A percentile compares a stretch with the other conserved stretches of the same genome.
Evolutionary conservation across 2,797 vertebrate genomes (phyloP).

Genomic region (Sebastes aleutianus): DNA sequence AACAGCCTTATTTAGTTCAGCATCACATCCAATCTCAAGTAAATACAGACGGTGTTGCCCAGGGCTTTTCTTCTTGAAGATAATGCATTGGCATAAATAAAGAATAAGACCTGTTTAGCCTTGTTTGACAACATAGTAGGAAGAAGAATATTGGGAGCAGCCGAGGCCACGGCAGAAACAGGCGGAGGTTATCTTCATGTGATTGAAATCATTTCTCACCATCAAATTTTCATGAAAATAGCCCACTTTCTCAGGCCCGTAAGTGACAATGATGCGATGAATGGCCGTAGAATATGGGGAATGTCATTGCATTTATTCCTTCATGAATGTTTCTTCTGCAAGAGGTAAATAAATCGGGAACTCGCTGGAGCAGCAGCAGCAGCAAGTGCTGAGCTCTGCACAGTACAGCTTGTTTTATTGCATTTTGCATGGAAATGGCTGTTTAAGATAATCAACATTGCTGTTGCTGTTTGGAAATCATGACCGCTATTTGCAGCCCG

Average conservation of each 20-base stretch:
- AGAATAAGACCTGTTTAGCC: slow-evolving; percentile 37
- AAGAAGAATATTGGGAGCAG: slow-evolving; percentile 47
- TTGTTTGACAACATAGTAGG: slow-evolving; percentile 28
- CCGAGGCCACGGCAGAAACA: slow-evolving; percentile 30
- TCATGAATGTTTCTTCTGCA: slow-evolving; percentile 24
- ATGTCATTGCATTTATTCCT: slow-evolving; percentile 45
- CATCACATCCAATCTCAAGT: slow-evolving; percentile 28
- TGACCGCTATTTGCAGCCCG: not conserved
- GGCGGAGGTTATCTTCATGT: slow-evolving; percentile 41
- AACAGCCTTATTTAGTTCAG: slow-evolving; percentile 42
- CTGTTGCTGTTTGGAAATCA: slow-evolving; percentile 34
- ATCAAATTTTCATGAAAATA: slow-evolving; percentile 55
- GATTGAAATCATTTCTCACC: slow-evolving; percentile 57
- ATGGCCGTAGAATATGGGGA: slow-evolving; percentile 35
- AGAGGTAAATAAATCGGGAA: slow-evolving; percentile 57
- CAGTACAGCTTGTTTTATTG: slow-evolving; percentile 47
- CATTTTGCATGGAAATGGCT: slow-evolving; percentile 57
- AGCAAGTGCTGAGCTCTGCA: slow-evolving; percentile 33
- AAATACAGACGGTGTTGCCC: slow-evolving; percentile 34
- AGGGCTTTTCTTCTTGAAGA: slow-evolving; percentile 30
- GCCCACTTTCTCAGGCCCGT: slow-evolving; percentile 29
- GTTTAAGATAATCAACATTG: slow-evolving; percentile 51
- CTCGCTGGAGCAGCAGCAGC: slow-evolving; percentile 31
- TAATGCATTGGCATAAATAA: slow-evolving; percentile 31
- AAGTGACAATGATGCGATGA: slow-evolving; percentile 49